phyloP scores from a whole-genome alignment of 2,888 invertebrate species.

The Uropetala carovei region DNA sequence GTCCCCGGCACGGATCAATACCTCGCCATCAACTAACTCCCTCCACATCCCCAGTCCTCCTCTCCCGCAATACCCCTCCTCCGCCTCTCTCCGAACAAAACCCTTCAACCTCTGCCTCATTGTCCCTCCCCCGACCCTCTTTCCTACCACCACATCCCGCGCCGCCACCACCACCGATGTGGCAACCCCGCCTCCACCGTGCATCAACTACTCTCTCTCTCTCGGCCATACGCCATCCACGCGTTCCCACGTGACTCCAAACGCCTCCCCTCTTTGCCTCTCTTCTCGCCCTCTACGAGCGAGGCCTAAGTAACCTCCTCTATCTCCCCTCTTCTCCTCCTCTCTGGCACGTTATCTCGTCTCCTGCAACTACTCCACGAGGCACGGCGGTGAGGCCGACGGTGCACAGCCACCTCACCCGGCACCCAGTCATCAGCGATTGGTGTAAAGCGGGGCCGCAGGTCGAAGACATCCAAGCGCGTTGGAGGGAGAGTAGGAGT shows the following conservation, averaged over 20 bases:
- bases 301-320: background rate
- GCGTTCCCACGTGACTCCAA: constrained; percentile 52
- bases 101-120: constrained; percentile 54
- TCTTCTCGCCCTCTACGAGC: no score
- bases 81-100: background rate
- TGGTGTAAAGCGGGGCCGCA: background rate
- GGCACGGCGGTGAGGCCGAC: no score
- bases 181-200: constrained; percentile 44
- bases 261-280: no score
- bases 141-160: no score
- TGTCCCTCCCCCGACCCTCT: constrained; percentile 29
- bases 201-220: no score
- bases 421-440: background rate
- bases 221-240: constrained; percentile 33
- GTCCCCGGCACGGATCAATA: constrained; percentile 63
- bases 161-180: constrained; percentile 8
- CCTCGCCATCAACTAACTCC: constrained; percentile 50
- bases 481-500: background rate
- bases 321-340: background rate
- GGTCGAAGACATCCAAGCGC: background rate
- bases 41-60: constrained; percentile 13
- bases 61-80: background rate
- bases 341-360: background rate
- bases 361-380: no score
- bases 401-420: background rate